Percentiles rank a stretch among this genome's conserved stretches.
Conservation (phyloP, 2,797 vertebrate species). For the Tenualosa ilisha region DNA sequence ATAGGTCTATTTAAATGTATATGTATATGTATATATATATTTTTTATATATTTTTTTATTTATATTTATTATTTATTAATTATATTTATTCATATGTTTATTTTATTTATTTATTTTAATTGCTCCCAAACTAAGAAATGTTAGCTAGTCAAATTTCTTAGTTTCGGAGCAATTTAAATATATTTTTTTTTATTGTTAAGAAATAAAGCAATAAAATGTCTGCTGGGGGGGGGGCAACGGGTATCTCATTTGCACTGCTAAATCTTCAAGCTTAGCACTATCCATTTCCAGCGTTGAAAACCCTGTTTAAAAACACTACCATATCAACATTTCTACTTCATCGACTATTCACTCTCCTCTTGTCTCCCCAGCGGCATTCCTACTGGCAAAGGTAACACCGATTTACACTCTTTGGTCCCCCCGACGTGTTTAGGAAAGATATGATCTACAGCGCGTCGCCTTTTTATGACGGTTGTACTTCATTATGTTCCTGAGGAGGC, state of each 20-base stretch:
- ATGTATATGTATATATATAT: too few relatives aligned
- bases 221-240: too few relatives aligned
- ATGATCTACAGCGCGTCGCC: conserved; percentile 43
- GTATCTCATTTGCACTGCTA: not conserved
- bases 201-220: too few relatives aligned
- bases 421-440: conserved; percentile 46
- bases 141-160: too few relatives aligned
- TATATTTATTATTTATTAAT: too few relatives aligned
- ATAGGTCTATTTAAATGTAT: too few relatives aligned
- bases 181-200: too few relatives aligned
- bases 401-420: conserved; percentile 42
- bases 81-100: too few relatives aligned
- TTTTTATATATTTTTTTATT: too few relatives aligned
- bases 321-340: not conserved
- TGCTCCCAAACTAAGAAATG: too few relatives aligned
- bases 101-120: too few relatives aligned
- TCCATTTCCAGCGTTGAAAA: conserved; percentile 12
- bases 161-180: too few relatives aligned
- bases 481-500: conserved; percentile 59
- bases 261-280: not conserved
- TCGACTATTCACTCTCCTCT: conserved; percentile 17
- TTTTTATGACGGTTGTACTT: conserved; percentile 53
- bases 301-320: conserved; percentile 1
- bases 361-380: conserved; percentile 32
- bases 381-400: conserved; percentile 36